Evolutionary conservation across 2,797 vertebrate species (phyloP), one percentile per base, ranked within the genome.

Genomic region (Rhinatrema bivittatum): DNA sequence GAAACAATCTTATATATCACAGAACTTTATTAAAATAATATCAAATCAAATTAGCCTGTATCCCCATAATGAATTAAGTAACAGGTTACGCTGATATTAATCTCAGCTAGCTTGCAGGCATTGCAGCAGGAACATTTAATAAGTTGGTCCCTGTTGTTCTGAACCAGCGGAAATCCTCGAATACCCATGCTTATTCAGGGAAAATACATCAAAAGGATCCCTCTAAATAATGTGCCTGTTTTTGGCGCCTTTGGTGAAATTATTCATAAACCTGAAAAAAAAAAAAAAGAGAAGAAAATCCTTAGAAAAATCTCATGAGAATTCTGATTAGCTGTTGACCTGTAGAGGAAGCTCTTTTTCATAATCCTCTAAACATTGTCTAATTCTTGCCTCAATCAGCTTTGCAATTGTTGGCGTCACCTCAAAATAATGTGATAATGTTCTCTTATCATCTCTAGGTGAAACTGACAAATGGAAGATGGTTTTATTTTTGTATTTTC

Each of bases 21-120:
- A 97, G 94, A 98, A 98, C 63, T 98, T 98, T 98, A 98, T 98
- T 98, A 98, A 98, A 98, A 98, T 98, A 97, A 97, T 98, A 97
- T 97, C 95, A 98, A 97, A 98, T 98, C 95, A 97, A 97, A 98
- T 98, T 98, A 98, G 95, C 92, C 92, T 94, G 92, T 96, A 97
- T 97, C 93, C 93, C 93, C 94, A 93, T 95, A 98, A 97, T 96
- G 94, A 97, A 97, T 97, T 97, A 97, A 97, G 94, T 98, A 98
- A 98, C 94, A 97, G 94, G 94, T 98, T 98, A 96, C 91, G 93
- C 93, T 90, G 94, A 98, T 98, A 98, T 98, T 97, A 96, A 96
- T 97, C 93, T 97, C 90, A 87, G 88, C 89, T 97, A 87, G 93
- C 94, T 97, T 79, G 88, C 87, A 97, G 94, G 93, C 94, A 96